Evolutionary conservation across 2,888 invertebrate genomes (phyloP).

Genomic region (Helicoverpa assulta): DNA sequence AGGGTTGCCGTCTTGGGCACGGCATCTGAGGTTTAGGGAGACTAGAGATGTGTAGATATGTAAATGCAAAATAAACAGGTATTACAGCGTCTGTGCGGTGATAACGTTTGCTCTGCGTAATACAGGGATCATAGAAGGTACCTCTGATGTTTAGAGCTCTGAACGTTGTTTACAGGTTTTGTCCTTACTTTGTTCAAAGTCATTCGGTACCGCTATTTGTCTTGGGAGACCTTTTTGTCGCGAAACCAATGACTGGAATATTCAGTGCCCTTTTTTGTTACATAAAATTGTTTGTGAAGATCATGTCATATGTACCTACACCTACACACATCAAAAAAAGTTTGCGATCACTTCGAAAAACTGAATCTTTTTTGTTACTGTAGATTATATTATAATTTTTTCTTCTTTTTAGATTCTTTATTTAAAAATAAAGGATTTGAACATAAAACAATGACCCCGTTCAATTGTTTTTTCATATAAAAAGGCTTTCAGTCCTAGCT

Average conservation of each 20-base stretch:
- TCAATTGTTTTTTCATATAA: too few relatives aligned
- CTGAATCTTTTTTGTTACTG: too few relatives aligned
- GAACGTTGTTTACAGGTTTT: not conserved
- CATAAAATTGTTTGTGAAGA: slow-evolving; percentile 9
- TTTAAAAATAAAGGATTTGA: too few relatives aligned
- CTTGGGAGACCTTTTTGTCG: not conserved
- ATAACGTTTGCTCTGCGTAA: slow-evolving; percentile 8
- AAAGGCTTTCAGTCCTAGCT: too few relatives aligned
- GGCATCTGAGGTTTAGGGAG: slow-evolving; percentile 8
- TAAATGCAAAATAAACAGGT: slow-evolving; percentile 24
- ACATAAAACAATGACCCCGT: too few relatives aligned
- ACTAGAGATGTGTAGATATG: slow-evolving; percentile 15
- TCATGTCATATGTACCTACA: not conserved
- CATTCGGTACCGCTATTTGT: slow-evolving; percentile 6
- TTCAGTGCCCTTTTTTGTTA: not conserved
- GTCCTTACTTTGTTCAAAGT: not conserved
- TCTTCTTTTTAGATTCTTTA: too few relatives aligned
- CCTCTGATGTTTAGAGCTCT: not conserved
- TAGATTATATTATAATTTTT: too few relatives aligned
- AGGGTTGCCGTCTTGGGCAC: slow-evolving; percentile 1
- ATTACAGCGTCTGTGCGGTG: not conserved
- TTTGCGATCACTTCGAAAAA: too few relatives aligned
- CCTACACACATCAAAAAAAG: too few relatives aligned
- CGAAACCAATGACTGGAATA: slow-evolving; percentile 15
- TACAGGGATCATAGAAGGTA: not conserved